A percentile compares a stretch with the other conserved stretches of the same genome.
Conservation (phyloP, 35 echinoderm and acorn worm genomes). For the Patiria miniata region DNA sequence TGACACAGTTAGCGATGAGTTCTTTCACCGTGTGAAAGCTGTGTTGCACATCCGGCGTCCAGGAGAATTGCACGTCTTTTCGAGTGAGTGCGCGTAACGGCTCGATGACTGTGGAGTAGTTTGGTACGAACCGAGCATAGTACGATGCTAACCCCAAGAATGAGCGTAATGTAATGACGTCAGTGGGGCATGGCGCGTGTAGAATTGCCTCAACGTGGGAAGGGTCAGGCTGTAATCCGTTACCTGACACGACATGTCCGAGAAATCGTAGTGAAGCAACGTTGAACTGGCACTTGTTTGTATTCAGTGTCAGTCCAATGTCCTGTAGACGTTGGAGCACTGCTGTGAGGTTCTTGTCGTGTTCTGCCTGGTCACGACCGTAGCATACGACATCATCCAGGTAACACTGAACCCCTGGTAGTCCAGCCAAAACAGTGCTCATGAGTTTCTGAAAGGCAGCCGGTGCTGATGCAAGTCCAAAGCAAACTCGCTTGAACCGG, state of each 20-base stretch:
- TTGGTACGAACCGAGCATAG: conserved; percentile 56
- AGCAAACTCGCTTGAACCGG: conserved; percentile 65
- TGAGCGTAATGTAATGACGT: conserved; percentile 26
- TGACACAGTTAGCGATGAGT: conserved; percentile 24
- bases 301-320: conserved; percentile 52
- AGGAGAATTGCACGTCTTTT: conserved; percentile 36
- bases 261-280: conserved; percentile 33
- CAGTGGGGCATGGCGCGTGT: conserved; percentile 30
- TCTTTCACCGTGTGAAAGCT: conserved; percentile 37
- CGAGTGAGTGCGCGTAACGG: conserved; percentile 39
- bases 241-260: conserved; percentile 34
- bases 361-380: conserved; percentile 52
- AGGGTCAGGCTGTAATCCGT: conserved; percentile 49
- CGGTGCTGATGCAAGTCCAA: conserved; percentile 69
- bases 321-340: conserved; percentile 42
- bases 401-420: conserved; percentile 59
- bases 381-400: conserved; percentile 76
- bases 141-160: conserved; percentile 55
- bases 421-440: conserved; percentile 36
- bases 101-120: conserved; percentile 62
- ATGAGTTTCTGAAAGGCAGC: conserved; percentile 60
- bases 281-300: conserved; percentile 59
- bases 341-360: conserved; percentile 29
- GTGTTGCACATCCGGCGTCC: conserved; percentile 7
- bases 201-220: conserved; percentile 41